Evolutionary conservation across 2,888 invertebrate genomes (phyloP).

Genomic region (Tipula lateralis): DNA sequence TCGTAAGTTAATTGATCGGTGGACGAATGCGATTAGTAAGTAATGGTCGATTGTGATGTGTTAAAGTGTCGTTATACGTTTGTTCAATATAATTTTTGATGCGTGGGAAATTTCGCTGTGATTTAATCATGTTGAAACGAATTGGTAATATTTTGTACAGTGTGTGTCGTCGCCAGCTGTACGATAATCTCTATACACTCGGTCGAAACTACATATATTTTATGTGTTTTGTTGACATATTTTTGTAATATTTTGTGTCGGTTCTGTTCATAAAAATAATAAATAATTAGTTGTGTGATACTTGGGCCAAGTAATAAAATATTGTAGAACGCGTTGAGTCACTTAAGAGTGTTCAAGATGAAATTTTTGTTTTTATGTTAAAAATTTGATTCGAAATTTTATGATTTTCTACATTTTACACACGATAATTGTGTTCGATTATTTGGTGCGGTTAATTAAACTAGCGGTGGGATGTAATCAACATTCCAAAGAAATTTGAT

Average conservation of each 20-base stretch:
- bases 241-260: neutral
- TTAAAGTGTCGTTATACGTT: slow-evolving; percentile 34
- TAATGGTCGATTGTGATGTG: neutral
- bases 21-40: neutral
- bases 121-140: neutral
- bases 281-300: no score
- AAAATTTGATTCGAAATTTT: neutral
- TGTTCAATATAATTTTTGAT: neutral
- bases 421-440: no score
- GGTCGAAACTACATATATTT: neutral
- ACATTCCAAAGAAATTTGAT: no score
- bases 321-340: no score
- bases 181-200: neutral
- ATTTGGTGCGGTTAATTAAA: no score
- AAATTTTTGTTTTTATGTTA: neutral
- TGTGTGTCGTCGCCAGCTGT: neutral
- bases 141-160: neutral
- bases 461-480: no score
- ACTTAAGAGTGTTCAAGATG: no score
- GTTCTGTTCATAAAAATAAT: neutral
- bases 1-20: slow-evolving; percentile 51
- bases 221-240: neutral
- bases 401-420: neutral
- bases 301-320: neutral
- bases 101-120: neutral